Evolutionary conservation across 92 coral and sea anemone genomes (phyloP), one percentile per base, ranked within the genome.

Genomic region (Pocillopora meandrina): DNA sequence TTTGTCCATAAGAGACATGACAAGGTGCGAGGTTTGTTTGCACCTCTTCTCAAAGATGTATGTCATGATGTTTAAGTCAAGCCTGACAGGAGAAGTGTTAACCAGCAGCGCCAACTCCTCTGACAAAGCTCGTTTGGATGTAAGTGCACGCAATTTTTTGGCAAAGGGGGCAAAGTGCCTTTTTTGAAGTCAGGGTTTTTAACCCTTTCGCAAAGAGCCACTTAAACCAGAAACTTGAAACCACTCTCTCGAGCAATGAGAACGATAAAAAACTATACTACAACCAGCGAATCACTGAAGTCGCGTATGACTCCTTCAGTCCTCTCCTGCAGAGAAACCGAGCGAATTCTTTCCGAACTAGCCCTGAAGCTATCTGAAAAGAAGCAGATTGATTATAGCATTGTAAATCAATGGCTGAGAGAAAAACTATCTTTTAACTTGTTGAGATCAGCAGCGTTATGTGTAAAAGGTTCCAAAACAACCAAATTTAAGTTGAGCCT

Each of bases 181-280:
- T 56, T 26, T 26, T 26, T 26, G 68, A 67, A 75, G 88, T 85
- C 20, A 83, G 93, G 88, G 86, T 83, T 77, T 86, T 90, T 60
- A 90, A 81, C 87, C 84, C 87, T 23, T 84, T 85, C 76, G 82
- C 89, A 84, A 84, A 84, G 86, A 84, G 89, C 92, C 84, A 89
- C 92, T 73, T 76, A 18, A 84, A 66, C 91, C 88, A 77, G 33
- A 76, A 66, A 70, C 79, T 88, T n/a, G 70, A 57, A 62, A 84
- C 79, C 23, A 36, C 84, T 20, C 83, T 88, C 65, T 67, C 71
- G 56, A 77, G 89, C 59, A 89, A 77, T 73, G 89, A 79, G 72
- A 85, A 83, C 49, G 82, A 88, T 58, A 88, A 83, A 68, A 88
- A 88, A 73, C 68, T 80, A n/a, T 49, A 75, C 18, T 77, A 84